Conservation (phyloP, 2,888 invertebrate genomes). For the Eupithecia inturbata region DNA sequence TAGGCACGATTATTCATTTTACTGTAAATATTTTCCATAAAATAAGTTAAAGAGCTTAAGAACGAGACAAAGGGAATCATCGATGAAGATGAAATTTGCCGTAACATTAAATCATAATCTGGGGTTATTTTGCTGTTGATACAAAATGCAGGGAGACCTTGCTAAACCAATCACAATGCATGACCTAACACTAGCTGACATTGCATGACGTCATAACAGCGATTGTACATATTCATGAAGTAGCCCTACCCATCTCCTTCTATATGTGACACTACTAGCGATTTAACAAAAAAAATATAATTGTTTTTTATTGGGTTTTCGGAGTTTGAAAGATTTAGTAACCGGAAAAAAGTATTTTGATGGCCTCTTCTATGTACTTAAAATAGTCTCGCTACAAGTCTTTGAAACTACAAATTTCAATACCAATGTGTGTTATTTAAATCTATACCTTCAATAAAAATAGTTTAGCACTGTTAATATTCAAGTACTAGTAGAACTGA, state of each 20-base stretch:
- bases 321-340: conserved; percentile 1
- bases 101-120: background rate
- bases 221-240: conserved; percentile 56
- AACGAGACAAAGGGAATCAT: background rate
- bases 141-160: conserved; percentile 61
- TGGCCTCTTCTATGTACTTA: background rate
- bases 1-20: background rate
- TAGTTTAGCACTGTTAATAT: background rate
- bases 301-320: no score
- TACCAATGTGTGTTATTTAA: background rate
- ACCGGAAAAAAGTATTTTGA: background rate
- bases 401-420: background rate
- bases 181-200: conserved; percentile 66
- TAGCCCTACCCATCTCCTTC: conserved; percentile 78
- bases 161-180: conserved; percentile 67
- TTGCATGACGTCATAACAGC: conserved; percentile 70
- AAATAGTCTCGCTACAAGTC: background rate
- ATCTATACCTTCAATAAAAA: background rate
- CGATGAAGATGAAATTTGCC: background rate
- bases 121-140: conserved; percentile 36
- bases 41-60: background rate
- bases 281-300: no score
- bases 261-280: conserved; percentile 52
- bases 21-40: background rate
- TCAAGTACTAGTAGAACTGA: background rate